Base-by-base conservation (phyloP, 2,888 invertebrate species). In the Nudaria mundana region DNA sequence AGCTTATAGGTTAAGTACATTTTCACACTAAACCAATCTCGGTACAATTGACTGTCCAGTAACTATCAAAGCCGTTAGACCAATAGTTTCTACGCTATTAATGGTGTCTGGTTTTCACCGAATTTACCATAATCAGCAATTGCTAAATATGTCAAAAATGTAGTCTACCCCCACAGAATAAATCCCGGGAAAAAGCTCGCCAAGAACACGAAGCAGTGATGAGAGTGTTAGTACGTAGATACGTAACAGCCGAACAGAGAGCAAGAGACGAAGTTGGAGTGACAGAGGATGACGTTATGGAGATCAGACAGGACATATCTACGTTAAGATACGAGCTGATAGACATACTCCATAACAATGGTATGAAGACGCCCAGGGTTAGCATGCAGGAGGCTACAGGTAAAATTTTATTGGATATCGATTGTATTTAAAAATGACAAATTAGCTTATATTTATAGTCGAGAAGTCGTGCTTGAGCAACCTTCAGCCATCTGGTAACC, bases 261-360 rank as follows among this genome's bases (percentile, higher is more conserved):
- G 96, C 95, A 52, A 91, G 96, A 33, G 97, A 98, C 72, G 96
- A 97, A 37, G 95, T 94, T 46, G 96, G 97, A 5, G 95, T 98
- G 14, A 97, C 97, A 0, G 98, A 98, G 73, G 99, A 99, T 80
- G 98, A 99, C 78, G 96, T 99, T 51, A 98, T 98, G 92, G 99
- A 99, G 89, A 97, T 98, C 65, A 92, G 98, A 61, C 98, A 98
- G 71, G 98, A 98, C 73, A 97, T 98, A 49, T 97, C 97, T n/a
- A 95, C 97, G 3, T 91, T 98, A 53, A 91, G 97, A 48, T 98
- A 94, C 76, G 98, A 98, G 71, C 89, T 98, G 13, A 93, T 98
- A 37, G 97, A 98, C 66, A 97, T 98, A 63, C 91, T 98, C 7
- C 91, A 93, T 38, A 94, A 93, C 56, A 98, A 98, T 69, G 97